Evolutionary conservation across 2,113 vertebrate genomes (phyloP), one percentile per base, ranked within the genome.

Genomic region (Microcebus ravelobensis): DNA sequence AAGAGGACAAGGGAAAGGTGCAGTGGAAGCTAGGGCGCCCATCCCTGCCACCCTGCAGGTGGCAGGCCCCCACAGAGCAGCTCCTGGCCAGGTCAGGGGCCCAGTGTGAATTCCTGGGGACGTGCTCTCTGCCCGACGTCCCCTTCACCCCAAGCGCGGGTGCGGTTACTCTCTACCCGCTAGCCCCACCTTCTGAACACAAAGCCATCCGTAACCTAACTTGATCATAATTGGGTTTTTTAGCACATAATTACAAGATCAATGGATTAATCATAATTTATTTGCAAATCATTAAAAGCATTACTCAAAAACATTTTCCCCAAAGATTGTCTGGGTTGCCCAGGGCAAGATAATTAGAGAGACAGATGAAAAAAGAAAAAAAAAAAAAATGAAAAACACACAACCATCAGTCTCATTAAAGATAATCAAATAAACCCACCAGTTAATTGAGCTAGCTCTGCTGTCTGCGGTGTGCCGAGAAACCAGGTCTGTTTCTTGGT

Each of bases 231-330:
- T 96, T 92, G 90, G 50, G 80, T 87, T 96, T 89, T 89, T 95
- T 70, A 87, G 76, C 85, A 90, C 80, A 45, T 94, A 84, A 86
- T 97, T 94, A 61, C 45, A 93, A 91, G 90, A 97, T 94, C 87
- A 90, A 96, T 92, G 91, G 90, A 77, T 88, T 96, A 92, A 97
- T 98, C 90, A 85, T 87, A 57, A 82, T 97, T 97, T 96, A 95
- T 91, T 93, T 95, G 61, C 63, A 96, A 67, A 50, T 90, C 71
- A 84, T 79, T 90, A 81, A 86, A 95, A 96, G 20, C 76, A 85
- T 82, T 76, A 65, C 61, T 96, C 96, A 87, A 84, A 95, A 90
- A 0, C 92, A 55, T 93, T 97, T 84, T 96, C 55, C 68, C 65
- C 96, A 77, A 86, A 21, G 94, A 93, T 85, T 65, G 5, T 76